Evolutionary conservation across 2,888 invertebrate species (phyloP), one percentile per base, ranked within the genome.

Genomic region (Elysia crispata): DNA sequence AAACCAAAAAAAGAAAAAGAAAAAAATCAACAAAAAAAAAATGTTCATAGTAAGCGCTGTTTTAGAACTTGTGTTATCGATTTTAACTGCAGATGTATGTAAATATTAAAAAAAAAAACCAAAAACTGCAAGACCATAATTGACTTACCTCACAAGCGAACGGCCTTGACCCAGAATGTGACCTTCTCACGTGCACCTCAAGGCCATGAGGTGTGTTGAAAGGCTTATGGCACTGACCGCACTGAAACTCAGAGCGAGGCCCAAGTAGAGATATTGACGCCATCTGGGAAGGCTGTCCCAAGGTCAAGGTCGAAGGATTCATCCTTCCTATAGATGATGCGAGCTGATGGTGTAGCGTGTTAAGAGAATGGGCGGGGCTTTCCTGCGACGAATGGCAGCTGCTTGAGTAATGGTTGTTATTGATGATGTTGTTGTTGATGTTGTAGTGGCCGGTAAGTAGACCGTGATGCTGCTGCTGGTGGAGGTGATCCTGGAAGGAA

Each of bases 191-290:
- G 92, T 98, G 98, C 83, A 98, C 98, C 93, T 99, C 99, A 79
- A 99, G 94, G 1, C 98, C 98, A 92, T 98, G 98, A 3, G 98
- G 97, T 1, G 98, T 98, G 86, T 97, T 97, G 93, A 98, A 99
- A 96, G 98, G 97, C 93, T 99, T 99, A 93, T 97, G 96, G 93
- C 98, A 99, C 93, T 98, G 87, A 0, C 84, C 85, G 72, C 89
- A 89, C 66, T 86, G 86, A 74, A 85, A 89, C 18, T 84, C 81
- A 0, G 86, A 80, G 81, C 69, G 82, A 28, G 50, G 30, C 18
- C 64, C 66, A 30, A 66, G 41, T 41, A 41, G 31, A 64, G 49
- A 30, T 49, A 76, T 57, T 11, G 33, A 30, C 31, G 75, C 49
- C 33, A 54, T 41, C 13, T 70, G 64, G 41, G 41, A 41, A 41